These are phyloP conservation scores for Pluvialis apricaria DNA, from an alignment of 2,113 vertebrate genomes.

Conservation along the genomic window DNA sequence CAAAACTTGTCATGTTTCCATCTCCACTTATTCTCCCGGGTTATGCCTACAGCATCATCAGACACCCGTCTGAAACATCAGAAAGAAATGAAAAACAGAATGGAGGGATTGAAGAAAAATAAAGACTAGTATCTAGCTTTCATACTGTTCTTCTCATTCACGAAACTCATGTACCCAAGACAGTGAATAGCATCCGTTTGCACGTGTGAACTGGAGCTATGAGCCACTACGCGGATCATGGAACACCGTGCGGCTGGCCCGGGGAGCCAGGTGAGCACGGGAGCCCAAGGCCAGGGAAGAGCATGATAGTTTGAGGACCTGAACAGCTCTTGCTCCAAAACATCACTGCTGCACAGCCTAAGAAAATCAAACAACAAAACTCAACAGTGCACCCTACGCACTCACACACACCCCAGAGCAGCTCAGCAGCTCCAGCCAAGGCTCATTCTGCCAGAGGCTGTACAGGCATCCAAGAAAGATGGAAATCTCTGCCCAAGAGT, in stretches of 20 bases:
- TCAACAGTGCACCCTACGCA: not conserved
- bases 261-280: fast-evolving
- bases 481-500: not conserved
- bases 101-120: not conserved
- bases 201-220: not conserved
- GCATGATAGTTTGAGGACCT: not conserved
- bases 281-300: not conserved
- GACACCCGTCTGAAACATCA: not conserved
- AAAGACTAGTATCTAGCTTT: not conserved
- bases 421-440: not conserved
- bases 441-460: not conserved
- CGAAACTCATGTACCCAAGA: not conserved
- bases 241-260: not conserved
- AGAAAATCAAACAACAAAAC: not conserved
- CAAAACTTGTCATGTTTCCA: not conserved
- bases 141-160: not conserved
- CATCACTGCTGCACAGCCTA: not conserved
- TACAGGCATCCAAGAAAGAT: not conserved
- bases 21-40: not conserved
- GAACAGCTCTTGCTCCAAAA: not conserved
- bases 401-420: not conserved
- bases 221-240: fast-evolving
- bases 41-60: not conserved
- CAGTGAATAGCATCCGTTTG: not conserved
- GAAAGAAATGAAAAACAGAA: not conserved